phyloP scores from a whole-genome alignment of 2,888 invertebrate species.

The Nemurella pictetii region DNA sequence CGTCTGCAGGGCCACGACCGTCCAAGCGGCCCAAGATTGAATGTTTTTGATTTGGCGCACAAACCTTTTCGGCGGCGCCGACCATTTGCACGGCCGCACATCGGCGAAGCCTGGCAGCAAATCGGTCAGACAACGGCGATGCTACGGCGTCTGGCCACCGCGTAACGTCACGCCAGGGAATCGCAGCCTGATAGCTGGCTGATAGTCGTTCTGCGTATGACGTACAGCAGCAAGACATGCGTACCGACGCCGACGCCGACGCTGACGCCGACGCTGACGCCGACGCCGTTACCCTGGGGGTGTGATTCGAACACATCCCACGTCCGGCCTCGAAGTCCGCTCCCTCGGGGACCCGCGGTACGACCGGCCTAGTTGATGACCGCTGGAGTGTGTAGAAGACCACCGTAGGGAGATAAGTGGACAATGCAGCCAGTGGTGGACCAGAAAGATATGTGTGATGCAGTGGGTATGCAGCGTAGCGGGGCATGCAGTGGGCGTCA shows the following conservation, averaged over 20 bases:
- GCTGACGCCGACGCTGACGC: neutral
- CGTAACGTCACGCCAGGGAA: conserved; percentile 35
- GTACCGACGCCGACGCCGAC: neutral
- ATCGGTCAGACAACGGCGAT: conserved; percentile 32
- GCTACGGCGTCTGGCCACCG: neutral
- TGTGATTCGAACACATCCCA: conserved; percentile 34
- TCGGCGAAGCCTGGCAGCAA: conserved; percentile 24
- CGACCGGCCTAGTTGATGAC: conserved; percentile 22
- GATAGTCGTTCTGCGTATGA: conserved; percentile 33
- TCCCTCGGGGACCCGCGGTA: conserved; percentile 10
- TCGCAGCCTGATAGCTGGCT: conserved; percentile 27
- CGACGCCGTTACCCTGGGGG: conserved; percentile 7
- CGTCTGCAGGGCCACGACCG: neutral
- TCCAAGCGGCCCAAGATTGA: neutral
- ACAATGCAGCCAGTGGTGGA: conserved; percentile 1
- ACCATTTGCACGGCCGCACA: neutral
- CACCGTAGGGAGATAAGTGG: conserved; percentile 14
- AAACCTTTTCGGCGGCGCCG: neutral
- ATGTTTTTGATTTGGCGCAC: conserved; percentile 27
- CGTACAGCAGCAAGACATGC: conserved; percentile 15
- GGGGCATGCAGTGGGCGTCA: neutral
- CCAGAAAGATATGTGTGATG: neutral
- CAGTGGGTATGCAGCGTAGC: neutral
- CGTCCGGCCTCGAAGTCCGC: conserved; percentile 25
- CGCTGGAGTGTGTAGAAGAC: conserved; percentile 13